Base-by-base conservation (phyloP, 1,140 invertebrate species). In the Zaprionus inermis region DNA sequence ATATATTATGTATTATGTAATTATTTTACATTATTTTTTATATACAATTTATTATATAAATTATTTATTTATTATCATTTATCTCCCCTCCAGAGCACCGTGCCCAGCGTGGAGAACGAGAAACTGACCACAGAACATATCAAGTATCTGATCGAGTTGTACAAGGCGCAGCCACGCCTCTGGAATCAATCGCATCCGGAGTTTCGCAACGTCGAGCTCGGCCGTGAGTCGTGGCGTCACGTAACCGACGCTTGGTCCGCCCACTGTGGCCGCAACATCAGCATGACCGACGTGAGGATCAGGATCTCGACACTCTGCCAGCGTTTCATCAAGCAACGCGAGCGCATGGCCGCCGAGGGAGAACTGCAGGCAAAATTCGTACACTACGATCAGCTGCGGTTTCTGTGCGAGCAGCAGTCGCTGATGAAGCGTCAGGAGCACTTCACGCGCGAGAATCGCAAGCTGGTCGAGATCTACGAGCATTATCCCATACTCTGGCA, bases 401-500 rank as follows among this genome's bases (percentile, higher is more conserved):
- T 91, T 16, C 60, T 91, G 1, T 78, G 77, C 61, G 78, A 83
- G 7, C 79, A 90, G 51, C 88, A 91, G 20, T 55, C 79, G 34
- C 64, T 91, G 52, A 56, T 79, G 1, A 86, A 88, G 46, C 75
- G 85, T 0, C 79, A 83, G 49, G 70, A 91, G 20, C 72, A 84
- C 34, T 74, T 72, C 9, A 55, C 69, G 2, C 72, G 70, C 2
- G 77, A 90, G 72, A 91, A 91, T 38, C 72, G 81, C 1, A 90
- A 90, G 3, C 57, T 91, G 9, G 16, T 91, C 30, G 75, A 90
- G 60, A 72, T 91, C 6, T 91, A 91, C 22, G 78, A 91, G 16
- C 80, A 85, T 30, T 91, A 85, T 67, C 90, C 90, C 0, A 74
- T 90, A 0, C 69, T 91, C 0, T 91, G 90, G 90, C 90, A 91